phyloP scores from a whole-genome alignment of 2,888 invertebrate genomes.

The Poecilus cupreus region DNA sequence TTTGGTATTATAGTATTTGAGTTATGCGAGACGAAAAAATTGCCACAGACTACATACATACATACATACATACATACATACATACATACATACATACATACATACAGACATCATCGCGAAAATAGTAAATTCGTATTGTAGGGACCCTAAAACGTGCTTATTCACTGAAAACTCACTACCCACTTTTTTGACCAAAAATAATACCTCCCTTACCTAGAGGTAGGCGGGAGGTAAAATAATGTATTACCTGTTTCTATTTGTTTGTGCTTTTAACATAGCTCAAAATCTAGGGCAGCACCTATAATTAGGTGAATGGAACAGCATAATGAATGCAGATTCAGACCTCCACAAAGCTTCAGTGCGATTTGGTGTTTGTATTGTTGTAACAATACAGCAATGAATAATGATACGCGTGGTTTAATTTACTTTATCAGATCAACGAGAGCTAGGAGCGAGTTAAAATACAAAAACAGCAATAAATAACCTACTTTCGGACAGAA shows the following conservation, averaged over 20 bases:
- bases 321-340: not conserved
- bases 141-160: too few relatives aligned
- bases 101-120: too few relatives aligned
- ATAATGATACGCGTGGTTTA: not conserved
- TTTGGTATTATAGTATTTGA: too few relatives aligned
- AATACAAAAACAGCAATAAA: constrained; percentile 21
- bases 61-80: too few relatives aligned
- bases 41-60: too few relatives aligned
- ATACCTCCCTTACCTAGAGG: too few relatives aligned
- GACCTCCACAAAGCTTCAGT: not conserved
- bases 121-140: too few relatives aligned
- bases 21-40: too few relatives aligned
- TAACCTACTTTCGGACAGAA: not conserved
- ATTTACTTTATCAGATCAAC: constrained; percentile 13
- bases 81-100: too few relatives aligned
- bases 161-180: not conserved
- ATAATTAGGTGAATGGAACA: not conserved
- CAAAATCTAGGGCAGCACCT: too few relatives aligned
- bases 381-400: not conserved
- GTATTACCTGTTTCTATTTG: not conserved
- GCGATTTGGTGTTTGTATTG: not conserved
- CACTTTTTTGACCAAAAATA: too few relatives aligned
- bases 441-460: not conserved
- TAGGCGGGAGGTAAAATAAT: not conserved
- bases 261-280: not conserved